These are phyloP conservation scores for Potamarius usumacintae DNA, from an alignment of 2,113 vertebrate genomes.

Conservation along the genomic window DNA sequence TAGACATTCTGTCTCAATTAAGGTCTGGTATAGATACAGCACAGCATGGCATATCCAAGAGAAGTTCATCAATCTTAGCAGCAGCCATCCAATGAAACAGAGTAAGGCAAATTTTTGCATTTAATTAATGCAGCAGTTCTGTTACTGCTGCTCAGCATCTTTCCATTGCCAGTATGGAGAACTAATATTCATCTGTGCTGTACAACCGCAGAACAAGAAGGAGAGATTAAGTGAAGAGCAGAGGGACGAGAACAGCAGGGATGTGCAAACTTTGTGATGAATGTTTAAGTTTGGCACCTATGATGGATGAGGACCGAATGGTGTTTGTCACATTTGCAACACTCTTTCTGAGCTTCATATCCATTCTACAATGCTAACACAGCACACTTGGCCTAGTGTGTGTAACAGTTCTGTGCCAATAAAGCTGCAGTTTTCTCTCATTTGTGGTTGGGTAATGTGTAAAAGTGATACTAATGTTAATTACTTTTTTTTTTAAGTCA, in stretches of 20 bases:
- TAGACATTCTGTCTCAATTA: slow-evolving; percentile 78
- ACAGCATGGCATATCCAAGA: slow-evolving; percentile 65
- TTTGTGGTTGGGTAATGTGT: slow-evolving; percentile 52
- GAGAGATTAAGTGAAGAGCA: slow-evolving; percentile 48
- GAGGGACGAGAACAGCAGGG: slow-evolving; percentile 62
- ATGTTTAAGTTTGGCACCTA: slow-evolving; percentile 72
- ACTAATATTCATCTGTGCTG: slow-evolving; percentile 59
- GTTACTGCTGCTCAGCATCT: slow-evolving; percentile 77
- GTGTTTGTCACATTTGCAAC: slow-evolving; percentile 74
- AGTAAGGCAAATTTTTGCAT: slow-evolving; percentile 76
- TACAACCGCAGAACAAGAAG: slow-evolving; percentile 40
- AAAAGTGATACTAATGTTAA: slow-evolving; percentile 48
- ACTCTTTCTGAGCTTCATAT: slow-evolving; percentile 68
- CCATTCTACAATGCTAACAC: slow-evolving; percentile 57
- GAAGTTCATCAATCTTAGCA: slow-evolving; percentile 75
- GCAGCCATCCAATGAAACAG: slow-evolving; percentile 69
- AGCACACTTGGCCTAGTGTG: slow-evolving; percentile 32
- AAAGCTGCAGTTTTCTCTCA: slow-evolving; percentile 64
- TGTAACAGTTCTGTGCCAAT: slow-evolving; percentile 59
- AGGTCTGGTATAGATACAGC: slow-evolving; percentile 74
- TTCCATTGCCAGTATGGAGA: slow-evolving; percentile 63
- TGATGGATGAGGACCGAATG: slow-evolving; percentile 74
- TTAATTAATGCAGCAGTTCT: slow-evolving; percentile 78
- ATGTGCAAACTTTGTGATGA: slow-evolving; percentile 76
- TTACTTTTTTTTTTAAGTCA: neutral